These are phyloP conservation scores for Palythoa grandis DNA, from an alignment of 92 coral and sea anemone species.

Conservation along the genomic window DNA sequence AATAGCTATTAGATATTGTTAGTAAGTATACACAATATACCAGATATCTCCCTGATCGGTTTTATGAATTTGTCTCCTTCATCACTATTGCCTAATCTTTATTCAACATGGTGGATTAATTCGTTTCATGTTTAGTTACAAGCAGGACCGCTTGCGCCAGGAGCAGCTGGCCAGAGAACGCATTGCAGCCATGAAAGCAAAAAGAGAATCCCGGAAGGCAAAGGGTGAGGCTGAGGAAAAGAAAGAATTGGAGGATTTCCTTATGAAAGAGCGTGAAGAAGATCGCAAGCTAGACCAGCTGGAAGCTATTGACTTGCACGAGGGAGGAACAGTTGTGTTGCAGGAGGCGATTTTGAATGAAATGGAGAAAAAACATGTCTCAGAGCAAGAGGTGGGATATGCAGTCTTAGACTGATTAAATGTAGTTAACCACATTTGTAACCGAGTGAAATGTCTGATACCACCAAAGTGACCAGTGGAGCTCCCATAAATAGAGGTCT, in stretches of 20 bases:
- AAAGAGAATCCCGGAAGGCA: constrained; percentile 68
- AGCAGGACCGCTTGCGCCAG: constrained; percentile 91
- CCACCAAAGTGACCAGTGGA: too few relatives aligned
- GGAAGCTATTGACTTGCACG: constrained; percentile 80
- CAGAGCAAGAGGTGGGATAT: constrained; percentile 88
- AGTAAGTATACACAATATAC: too few relatives aligned
- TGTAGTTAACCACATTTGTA: too few relatives aligned
- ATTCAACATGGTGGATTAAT: background rate
- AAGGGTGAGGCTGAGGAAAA: constrained; percentile 67
- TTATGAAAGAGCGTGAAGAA: constrained; percentile 74
- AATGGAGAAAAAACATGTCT: constrained; percentile 88
- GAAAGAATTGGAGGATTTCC: constrained; percentile 65
- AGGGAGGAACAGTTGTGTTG: constrained; percentile 82
- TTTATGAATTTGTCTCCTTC: too few relatives aligned
- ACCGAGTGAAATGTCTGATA: too few relatives aligned
- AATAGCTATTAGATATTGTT: too few relatives aligned
- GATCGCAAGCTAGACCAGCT: constrained; percentile 76
- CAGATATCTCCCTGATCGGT: too few relatives aligned
- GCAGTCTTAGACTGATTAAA: background rate
- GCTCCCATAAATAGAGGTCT: too few relatives aligned
- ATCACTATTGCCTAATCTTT: background rate
- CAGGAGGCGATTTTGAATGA: constrained; percentile 93
- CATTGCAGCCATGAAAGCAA: constrained; percentile 90
- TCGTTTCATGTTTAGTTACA: constrained; percentile 56
- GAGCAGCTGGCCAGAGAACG: constrained; percentile 97